Evolutionary conservation across 2,797 vertebrate genomes (phyloP).

Genomic region (Gastrophryne carolinensis): DNA sequence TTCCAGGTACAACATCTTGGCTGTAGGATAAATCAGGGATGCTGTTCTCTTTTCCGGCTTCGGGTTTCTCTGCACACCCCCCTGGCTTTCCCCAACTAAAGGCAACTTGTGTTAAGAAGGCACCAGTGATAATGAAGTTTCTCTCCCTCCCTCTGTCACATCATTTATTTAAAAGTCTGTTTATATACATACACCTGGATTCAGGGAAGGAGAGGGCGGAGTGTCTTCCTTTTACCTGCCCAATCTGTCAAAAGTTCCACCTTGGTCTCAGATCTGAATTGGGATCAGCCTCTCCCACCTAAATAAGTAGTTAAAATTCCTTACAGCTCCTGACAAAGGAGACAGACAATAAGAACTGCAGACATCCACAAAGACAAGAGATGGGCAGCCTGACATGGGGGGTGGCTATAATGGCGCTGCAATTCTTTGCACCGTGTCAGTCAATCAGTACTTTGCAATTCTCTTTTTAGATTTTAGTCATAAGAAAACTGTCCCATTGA

Average conservation of each 20-base stretch:
- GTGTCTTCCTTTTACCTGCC: constrained; percentile 86
- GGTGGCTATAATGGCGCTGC: background rate
- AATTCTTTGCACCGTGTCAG: background rate
- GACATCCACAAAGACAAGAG: background rate
- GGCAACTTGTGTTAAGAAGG: constrained; percentile 63
- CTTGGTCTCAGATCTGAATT: constrained; percentile 80
- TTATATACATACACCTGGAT: constrained; percentile 89
- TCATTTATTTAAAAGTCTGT: constrained; percentile 83
- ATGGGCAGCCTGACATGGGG: background rate
- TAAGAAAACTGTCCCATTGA: too few relatives aligned
- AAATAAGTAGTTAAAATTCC: constrained; percentile 82
- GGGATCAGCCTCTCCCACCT: constrained; percentile 80
- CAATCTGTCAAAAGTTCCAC: constrained; percentile 84
- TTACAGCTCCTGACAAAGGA: constrained; percentile 74
- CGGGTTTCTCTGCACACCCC: constrained; percentile 87
- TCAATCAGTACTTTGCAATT: too few relatives aligned
- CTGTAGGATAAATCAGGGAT: constrained; percentile 95
- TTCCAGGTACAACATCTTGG: constrained; percentile 99
- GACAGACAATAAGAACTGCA: constrained; percentile 30
- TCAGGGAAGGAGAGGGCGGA: constrained; percentile 80
- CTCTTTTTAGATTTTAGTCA: too few relatives aligned
- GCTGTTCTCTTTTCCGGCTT: constrained; percentile 96
- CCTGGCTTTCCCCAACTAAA: constrained; percentile 72
- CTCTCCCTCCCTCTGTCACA: constrained; percentile 69
- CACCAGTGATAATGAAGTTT: constrained; percentile 75